phyloP scores from a whole-genome alignment of 2,888 invertebrate genomes.

The Drosophila macrospina region DNA sequence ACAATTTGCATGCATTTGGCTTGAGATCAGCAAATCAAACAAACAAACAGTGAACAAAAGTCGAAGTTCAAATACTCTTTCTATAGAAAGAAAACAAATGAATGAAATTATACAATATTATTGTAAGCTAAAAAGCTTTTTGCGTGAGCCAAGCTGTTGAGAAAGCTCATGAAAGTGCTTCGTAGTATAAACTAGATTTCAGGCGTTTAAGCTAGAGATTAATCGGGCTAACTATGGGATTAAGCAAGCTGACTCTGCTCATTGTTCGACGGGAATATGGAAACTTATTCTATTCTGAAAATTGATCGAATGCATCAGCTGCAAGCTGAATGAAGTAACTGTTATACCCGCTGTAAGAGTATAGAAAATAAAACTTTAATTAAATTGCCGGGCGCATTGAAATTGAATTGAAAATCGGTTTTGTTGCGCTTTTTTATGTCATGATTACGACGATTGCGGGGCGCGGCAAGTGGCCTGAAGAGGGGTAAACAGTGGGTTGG shows the following conservation, averaged over 20 bases:
- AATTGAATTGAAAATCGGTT: constrained; percentile 81
- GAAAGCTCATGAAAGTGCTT: too few species aligned
- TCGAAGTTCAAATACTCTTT: not conserved
- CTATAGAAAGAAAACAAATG: not conserved
- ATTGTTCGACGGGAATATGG: too few species aligned
- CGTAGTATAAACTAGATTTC: too few species aligned
- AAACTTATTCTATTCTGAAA: too few species aligned
- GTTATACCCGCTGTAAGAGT: constrained; percentile 7
- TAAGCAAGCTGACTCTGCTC: too few species aligned
- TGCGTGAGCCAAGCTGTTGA: too few species aligned
- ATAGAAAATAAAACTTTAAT: constrained; percentile 59
- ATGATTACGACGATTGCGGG: constrained; percentile 64
- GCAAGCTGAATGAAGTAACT: constrained; percentile 4
- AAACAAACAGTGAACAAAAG: not conserved
- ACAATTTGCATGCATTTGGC: constrained; percentile 62
- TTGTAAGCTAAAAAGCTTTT: too few species aligned
- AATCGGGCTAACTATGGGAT: too few species aligned
- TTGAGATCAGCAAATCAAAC: constrained; percentile 53
- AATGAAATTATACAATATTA: not conserved
- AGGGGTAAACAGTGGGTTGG: not conserved
- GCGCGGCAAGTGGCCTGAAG: not conserved
- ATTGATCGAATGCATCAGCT: too few species aligned
- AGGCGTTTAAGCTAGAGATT: too few species aligned
- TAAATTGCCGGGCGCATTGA: constrained; percentile 74
- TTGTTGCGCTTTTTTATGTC: constrained; percentile 82